Base-by-base conservation (phyloP, 2,113 vertebrate species). In the Grammomys dolichurus region DNA sequence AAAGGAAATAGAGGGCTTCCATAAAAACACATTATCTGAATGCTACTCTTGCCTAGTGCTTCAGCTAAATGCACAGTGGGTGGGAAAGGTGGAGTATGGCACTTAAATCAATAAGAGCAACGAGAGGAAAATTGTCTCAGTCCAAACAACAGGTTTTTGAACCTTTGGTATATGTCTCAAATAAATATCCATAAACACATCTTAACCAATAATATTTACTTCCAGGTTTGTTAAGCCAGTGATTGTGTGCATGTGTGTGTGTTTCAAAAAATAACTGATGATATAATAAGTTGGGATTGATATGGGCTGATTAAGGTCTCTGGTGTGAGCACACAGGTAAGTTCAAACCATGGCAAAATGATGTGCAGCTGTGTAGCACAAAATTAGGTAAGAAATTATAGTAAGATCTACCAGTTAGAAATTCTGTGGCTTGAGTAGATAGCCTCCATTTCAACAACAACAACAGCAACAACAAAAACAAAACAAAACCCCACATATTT, bases 251-350 rank as follows among this genome's bases (percentile, higher is more conserved):
- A 26, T 87, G 69, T 63, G 48, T 96, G n/a, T 96, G 31, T 97
- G 48, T 88, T 92, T 91, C 43, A 97, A 98, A 40, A 98, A 97
- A 31, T 17, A 97, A 97, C 70, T 82, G 48, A 95, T 92, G 90
- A 92, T 96, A 96, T 95, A 96, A 95, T 93, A 96, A 93, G 95
- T 93, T 81, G 92, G 95, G 98, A 98, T 98, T 98, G 98, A 98
- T 96, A 97, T 98, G 98, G 98, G 98, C 98, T 98, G 97, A 98
- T 99, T 99, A 99, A 99, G 99, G 99, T 99, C 98, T 99, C 99
- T 99, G 99, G 99, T 99, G 99, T 98, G 97, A 98, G 98, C 98
- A 99, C 98, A 99, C 98, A 99, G 99, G 98, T 98, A 99, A 99
- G 98, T 93, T 97, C 98, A 98, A 98, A 97, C 96, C 98, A 98